These are phyloP conservation scores for Pterostichus madidus DNA, from an alignment of 2,888 invertebrate species.

Conservation along the genomic window DNA sequence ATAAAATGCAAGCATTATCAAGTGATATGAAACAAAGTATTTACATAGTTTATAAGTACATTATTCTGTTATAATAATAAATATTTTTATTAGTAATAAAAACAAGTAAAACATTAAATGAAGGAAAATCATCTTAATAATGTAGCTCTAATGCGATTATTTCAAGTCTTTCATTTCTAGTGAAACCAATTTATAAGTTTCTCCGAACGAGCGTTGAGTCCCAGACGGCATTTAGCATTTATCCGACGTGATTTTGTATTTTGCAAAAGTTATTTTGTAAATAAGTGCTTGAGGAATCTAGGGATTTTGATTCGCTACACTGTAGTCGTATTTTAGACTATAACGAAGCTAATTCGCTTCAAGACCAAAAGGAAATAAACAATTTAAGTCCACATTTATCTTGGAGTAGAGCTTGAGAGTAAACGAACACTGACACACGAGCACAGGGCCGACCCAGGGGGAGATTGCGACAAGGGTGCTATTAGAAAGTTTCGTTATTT, in stretches of 20 bases:
- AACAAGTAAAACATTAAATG: no score
- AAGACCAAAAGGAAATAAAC: conserved; percentile 63
- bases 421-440: conserved; percentile 33
- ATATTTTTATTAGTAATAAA: neutral
- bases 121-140: neutral
- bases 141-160: neutral
- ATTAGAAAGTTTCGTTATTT: no score
- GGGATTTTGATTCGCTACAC: conserved; percentile 47
- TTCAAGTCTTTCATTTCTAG: neutral
- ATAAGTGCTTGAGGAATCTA: conserved; percentile 30
- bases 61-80: neutral
- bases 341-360: conserved; percentile 61
- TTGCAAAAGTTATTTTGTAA: conserved; percentile 28
- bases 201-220: no score
- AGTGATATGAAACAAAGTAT: no score
- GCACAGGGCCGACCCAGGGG: neutral
- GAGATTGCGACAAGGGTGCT: no score
- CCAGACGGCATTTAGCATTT: no score
- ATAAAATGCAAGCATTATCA: no score
- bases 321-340: conserved; percentile 25
- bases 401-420: conserved; percentile 28
- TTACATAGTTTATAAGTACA: no score
- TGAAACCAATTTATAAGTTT: conserved; percentile 22
- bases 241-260: neutral
- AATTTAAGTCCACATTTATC: conserved; percentile 63